These are phyloP conservation scores for Sebastes wilsoni DNA, from an alignment of 2,797 vertebrate species.

Conservation along the genomic window DNA sequence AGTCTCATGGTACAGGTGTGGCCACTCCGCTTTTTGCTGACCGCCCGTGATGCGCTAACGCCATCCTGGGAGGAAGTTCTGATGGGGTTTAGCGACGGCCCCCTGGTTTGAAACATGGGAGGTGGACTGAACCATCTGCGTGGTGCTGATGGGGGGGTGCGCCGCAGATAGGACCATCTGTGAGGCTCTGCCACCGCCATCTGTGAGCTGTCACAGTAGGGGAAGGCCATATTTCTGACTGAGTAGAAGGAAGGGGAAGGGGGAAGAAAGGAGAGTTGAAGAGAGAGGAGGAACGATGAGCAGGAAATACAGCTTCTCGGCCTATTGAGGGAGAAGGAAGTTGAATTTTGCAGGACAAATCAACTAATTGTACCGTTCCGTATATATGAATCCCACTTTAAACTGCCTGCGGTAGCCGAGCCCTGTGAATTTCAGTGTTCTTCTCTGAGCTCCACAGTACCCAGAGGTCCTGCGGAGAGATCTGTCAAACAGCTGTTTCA, in stretches of 20 bases:
- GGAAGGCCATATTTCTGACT: constrained; percentile 68
- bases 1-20: constrained; percentile 2
- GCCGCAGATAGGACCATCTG: constrained; percentile 74
- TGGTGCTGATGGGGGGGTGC: constrained; percentile 52
- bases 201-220: constrained; percentile 77
- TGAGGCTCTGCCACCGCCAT: constrained; percentile 71
- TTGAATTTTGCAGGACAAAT: not conserved
- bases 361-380: not conserved
- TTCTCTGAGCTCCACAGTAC: not conserved
- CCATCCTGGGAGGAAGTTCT: constrained; percentile 62
- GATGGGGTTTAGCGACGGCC: constrained; percentile 56
- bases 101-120: constrained; percentile 71
- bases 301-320: not conserved
- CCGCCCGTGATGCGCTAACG: constrained; percentile 24
- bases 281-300: constrained; percentile 8
- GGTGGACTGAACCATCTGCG: constrained; percentile 79
- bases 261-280: constrained; percentile 12
- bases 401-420: not conserved
- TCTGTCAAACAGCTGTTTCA: constrained; percentile 28
- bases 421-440: not conserved
- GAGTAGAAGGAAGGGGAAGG: constrained; percentile 33
- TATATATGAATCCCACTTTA: not conserved
- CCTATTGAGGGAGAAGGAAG: not conserved
- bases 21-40: not conserved
- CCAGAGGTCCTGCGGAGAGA: constrained; percentile 6